A percentile compares a stretch with the other conserved stretches of the same genome.
Conservation (phyloP, 2,797 vertebrate species). For the Pangasius larnaudii region DNA sequence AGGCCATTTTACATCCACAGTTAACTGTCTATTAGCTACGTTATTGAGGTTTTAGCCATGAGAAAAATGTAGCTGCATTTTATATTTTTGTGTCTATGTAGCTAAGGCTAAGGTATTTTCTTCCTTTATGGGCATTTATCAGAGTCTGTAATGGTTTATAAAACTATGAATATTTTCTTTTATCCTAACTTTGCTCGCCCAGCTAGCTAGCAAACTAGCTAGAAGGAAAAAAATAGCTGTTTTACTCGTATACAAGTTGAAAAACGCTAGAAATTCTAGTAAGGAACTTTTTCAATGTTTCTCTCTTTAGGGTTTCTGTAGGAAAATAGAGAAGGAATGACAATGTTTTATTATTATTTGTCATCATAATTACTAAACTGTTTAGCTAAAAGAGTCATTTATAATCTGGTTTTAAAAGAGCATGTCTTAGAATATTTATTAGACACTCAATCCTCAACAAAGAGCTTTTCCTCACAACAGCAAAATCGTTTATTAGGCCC, state of each 20-base stretch:
- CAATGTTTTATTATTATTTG: neutral
- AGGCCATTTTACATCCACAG: neutral
- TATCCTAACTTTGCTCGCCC: neutral
- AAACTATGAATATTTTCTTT: neutral
- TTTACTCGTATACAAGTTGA: neutral
- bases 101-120: neutral
- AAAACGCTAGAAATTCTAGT: neutral
- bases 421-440: neutral
- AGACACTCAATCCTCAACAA: neutral
- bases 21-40: neutral
- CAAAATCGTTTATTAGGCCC: slow-evolving; percentile 3
- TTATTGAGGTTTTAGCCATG: neutral
- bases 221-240: neutral
- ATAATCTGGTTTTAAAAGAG: neutral
- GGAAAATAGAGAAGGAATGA: neutral
- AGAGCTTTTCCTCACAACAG: neutral
- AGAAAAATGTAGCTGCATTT: neutral
- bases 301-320: neutral
- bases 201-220: neutral
- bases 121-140: neutral
- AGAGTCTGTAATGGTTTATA: neutral
- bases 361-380: neutral
- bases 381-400: neutral
- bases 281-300: neutral
- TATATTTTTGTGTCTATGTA: neutral